Conservation (phyloP, 2,113 vertebrate genomes). For the Pteronura brasiliensis region DNA sequence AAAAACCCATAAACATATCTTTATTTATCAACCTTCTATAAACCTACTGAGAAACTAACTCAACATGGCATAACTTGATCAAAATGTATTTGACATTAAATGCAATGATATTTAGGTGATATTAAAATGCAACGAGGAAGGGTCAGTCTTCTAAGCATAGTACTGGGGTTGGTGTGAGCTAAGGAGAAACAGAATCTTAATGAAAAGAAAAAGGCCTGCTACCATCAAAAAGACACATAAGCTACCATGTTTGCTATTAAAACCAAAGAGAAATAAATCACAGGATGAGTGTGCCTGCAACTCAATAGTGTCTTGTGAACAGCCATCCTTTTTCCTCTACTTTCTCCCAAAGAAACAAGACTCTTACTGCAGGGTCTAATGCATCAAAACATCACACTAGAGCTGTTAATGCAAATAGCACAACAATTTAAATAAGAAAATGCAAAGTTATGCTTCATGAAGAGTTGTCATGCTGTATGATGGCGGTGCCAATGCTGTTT, state of each 20-base stretch:
- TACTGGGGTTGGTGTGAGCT: background rate
- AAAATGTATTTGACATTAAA: background rate
- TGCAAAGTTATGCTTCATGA: background rate
- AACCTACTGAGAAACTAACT: background rate
- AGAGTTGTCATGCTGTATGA: background rate
- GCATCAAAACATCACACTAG: no score
- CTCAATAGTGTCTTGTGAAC: background rate
- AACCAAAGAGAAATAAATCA: background rate
- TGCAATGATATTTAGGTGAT: background rate
- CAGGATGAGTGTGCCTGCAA: background rate
- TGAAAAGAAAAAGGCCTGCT: background rate
- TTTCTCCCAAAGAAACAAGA: background rate
- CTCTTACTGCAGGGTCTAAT: background rate
- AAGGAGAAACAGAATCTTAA: background rate
- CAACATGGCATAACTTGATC: background rate
- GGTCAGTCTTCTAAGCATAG: background rate
- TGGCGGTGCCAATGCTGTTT: rapidly evolving
- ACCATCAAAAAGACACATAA: background rate
- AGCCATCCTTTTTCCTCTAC: background rate
- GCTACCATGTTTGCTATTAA: background rate
- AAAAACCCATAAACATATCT: background rate
- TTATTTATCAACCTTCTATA: background rate
- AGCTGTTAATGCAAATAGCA: background rate
- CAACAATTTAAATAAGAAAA: background rate
- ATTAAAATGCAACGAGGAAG: background rate